Evolutionary conservation across 92 coral and sea anemone genomes (phyloP), one percentile per base, ranked within the genome.

Genomic region (Galaxea fascicularis): DNA sequence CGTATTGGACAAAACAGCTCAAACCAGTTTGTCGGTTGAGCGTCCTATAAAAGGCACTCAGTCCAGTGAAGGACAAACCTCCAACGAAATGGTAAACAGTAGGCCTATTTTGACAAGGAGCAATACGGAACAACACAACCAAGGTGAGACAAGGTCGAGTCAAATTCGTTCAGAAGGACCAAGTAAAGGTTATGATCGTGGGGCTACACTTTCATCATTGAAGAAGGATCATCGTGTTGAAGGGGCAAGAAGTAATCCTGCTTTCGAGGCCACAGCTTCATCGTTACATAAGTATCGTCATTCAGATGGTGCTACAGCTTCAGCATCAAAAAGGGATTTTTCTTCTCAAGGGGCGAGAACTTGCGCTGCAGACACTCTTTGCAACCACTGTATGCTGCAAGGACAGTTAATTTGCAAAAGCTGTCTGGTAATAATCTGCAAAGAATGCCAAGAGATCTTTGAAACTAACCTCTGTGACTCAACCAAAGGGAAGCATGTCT

Each of bases 401-500:
- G 89, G 79, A 0, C 18, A 65, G 2, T 10, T 29, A 30, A 82
- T 90, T 15, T 90, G 93, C 78, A 31, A 14, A 12, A 18, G 15
- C 35, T 90, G 93, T 45, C n/a, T 68, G 14, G 22, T 13, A 0
- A 16, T 53, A 13, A n/a, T 54, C 4, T 90, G 93, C 64, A 24
- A 28, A 26, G 2, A 4, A 20, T 90, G 93, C 53, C 10, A 14
- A 44, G 4, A 56, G 27, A 26, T 71, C 25, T 86, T 5, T 31
- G 1, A 1, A 0, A 20, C 15, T 4, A 83, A 79, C 75, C 73
- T 84, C 27, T 89, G 92, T 8, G 31, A 62, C 11, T 20, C 5
- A 26, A 84, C 89, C 0, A 84, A 89, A 39, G 60, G 74, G 27
- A 24, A 41, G 7, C 92, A 89, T 41, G n/a, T 22, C 18, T 89